A percentile compares a stretch with the other conserved stretches of the same genome.
These are phyloP conservation scores for Eurypyga helias DNA, from an alignment of 2,113 vertebrate genomes.

Conservation along the genomic window DNA sequence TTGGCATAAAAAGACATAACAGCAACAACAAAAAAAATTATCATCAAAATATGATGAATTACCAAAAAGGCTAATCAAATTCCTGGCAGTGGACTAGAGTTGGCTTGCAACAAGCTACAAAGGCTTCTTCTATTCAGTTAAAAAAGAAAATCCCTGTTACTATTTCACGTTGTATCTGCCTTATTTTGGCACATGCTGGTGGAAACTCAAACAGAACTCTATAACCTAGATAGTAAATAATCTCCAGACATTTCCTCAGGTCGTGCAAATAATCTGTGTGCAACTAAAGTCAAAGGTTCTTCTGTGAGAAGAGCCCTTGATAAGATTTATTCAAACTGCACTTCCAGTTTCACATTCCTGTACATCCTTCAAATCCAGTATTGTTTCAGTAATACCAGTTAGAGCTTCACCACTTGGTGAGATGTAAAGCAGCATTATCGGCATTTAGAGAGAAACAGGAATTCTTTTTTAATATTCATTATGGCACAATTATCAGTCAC, in stretches of 20 bases:
- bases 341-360: slow-evolving; percentile 56
- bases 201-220: slow-evolving; percentile 51
- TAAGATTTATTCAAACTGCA: background rate
- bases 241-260: slow-evolving; percentile 47
- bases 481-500: background rate
- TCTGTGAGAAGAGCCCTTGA: slow-evolving; percentile 48
- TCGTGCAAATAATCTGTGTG: slow-evolving; percentile 13
- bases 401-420: background rate
- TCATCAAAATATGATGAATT: background rate
- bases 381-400: background rate
- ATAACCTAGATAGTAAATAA: slow-evolving; percentile 38
- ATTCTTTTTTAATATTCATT: background rate
- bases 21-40: background rate
- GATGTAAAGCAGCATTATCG: background rate
- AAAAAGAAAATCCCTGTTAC: background rate
- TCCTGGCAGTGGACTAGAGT: background rate
- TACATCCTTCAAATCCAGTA: background rate
- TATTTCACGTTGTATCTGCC: background rate
- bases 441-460: background rate
- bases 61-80: background rate
- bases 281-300: slow-evolving; percentile 38
- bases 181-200: slow-evolving; percentile 38
- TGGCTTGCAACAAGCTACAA: slow-evolving; percentile 26
- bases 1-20: background rate
- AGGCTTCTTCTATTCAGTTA: background rate